Percentiles rank a stretch among this genome's conserved stretches.
phyloP scores from a whole-genome alignment of 2,888 invertebrate species.

The Deilephila elpenor region DNA sequence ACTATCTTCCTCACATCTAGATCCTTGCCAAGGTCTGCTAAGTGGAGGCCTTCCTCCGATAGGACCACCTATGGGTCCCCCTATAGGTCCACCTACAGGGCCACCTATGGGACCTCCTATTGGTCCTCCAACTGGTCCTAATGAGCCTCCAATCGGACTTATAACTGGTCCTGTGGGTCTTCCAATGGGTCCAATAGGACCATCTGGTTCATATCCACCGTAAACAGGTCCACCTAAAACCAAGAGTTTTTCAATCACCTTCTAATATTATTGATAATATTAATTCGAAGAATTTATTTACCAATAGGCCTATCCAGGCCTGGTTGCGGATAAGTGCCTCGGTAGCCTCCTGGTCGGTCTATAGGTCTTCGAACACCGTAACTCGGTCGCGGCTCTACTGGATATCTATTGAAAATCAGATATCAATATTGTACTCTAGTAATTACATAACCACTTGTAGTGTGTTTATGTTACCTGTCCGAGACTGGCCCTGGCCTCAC shows the following conservation, averaged over 20 bases:
- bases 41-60: constrained; percentile 67
- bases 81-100: constrained; percentile 64
- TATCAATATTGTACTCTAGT: constrained; percentile 41
- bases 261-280: not conserved
- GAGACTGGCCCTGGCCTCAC: constrained; percentile 70
- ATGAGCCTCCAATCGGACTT: constrained; percentile 35
- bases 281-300: constrained; percentile 41
- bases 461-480: constrained; percentile 62
- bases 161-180: constrained; percentile 37
- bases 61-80: constrained; percentile 63
- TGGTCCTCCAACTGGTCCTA: constrained; percentile 48
- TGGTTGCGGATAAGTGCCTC: constrained; percentile 77
- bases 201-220: constrained; percentile 75
- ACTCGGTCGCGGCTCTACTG: constrained; percentile 74
- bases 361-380: constrained; percentile 69
- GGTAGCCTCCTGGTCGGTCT: constrained; percentile 80
- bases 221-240: constrained; percentile 51
- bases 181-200: constrained; percentile 64
- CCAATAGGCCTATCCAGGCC: constrained; percentile 74
- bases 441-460: not conserved
- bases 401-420: constrained; percentile 57
- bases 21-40: constrained; percentile 76
- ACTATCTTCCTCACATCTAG: constrained; percentile 92
- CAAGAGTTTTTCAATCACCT: not conserved
- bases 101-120: constrained; percentile 63